Base-by-base conservation (phyloP, 2,888 invertebrate genomes). In the Hedya salicella region DNA sequence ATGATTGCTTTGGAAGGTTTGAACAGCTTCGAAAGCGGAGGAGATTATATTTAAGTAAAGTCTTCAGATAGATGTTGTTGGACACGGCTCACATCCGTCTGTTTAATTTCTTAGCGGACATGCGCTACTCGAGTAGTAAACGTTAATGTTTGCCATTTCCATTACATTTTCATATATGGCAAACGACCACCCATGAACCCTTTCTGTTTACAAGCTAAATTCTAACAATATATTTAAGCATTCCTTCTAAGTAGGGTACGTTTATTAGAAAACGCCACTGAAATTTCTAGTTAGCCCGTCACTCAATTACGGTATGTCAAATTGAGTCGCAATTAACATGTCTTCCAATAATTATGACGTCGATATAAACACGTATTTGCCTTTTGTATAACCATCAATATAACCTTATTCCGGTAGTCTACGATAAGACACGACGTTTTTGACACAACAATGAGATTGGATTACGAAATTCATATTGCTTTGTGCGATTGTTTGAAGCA, bases 251-350 rank as follows among this genome's bases (percentile, higher is more conserved):
- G 25, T 67, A 70, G 63, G 70, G 19, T 53, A 70, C 62, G 73
- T 73, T 68, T 48, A 64, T 67, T 70, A 73, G 69, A 70, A 71
- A 70, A 70, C 67, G 16, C 46, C 50, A 68, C 66, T 53, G 40
- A 68, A 67, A 68, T 68, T 72, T 68, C 77, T 77, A 74, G 75
- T 78, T 78, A 77, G 70, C 75, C 75, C 76, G 77, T 77, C 75
- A 72, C 73, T 70, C 79, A 79, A 82, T 82, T 76, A 78, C 72
- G 64, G 71, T 68, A 64, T 71, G 75, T 73, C 73, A 64, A 64
- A 74, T 73, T 74, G 73, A 78, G 73, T 74, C 66, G 70, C 77
- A 80, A 86, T 85, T 84, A 83, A 78, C 77, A 73, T 79, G 82
- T 84, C 82, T 71, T 50, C 48, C 50, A 62, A 57, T 59, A 68